Conservation (phyloP, 2,113 vertebrate genomes). For the Salvator merianae region DNA sequence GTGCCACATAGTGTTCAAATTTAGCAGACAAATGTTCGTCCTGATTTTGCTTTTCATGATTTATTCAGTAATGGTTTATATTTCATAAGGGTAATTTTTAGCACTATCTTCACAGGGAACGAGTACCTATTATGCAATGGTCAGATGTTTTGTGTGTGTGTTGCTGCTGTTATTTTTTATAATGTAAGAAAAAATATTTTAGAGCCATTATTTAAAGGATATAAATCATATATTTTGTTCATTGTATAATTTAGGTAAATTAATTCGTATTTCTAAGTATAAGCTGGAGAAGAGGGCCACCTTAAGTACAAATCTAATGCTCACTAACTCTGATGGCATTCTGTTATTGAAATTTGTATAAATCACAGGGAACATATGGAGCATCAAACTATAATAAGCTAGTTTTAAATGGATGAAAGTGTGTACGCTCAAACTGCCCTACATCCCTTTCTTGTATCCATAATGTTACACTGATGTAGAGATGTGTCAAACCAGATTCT, state of each 20-base stretch:
- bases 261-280: constrained; percentile 28
- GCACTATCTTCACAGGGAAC: not conserved
- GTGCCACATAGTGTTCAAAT: constrained; percentile 1
- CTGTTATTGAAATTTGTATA: constrained; percentile 19
- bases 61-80: constrained; percentile 42
- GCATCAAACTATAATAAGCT: not conserved
- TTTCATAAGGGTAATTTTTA: constrained; percentile 40
- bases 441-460: not conserved
- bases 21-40: constrained; percentile 33
- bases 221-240: constrained; percentile 34
- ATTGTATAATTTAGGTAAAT: constrained; percentile 36
- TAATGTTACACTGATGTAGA: not conserved
- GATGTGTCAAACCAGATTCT: too few relatives aligned
- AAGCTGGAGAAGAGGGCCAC: not conserved
- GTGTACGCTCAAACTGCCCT: not conserved
- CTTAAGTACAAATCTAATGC: constrained; percentile 4
- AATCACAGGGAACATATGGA: not conserved
- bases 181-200: constrained; percentile 23
- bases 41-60: constrained; percentile 15
- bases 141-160: not conserved
- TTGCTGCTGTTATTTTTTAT: not conserved
- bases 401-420: not conserved
- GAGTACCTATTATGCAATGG: accelerated
- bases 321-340: not conserved
- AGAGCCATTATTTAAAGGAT: constrained; percentile 21